Base-by-base conservation (phyloP, 2,113 vertebrate species). In the Pristiophorus japonicus region DNA sequence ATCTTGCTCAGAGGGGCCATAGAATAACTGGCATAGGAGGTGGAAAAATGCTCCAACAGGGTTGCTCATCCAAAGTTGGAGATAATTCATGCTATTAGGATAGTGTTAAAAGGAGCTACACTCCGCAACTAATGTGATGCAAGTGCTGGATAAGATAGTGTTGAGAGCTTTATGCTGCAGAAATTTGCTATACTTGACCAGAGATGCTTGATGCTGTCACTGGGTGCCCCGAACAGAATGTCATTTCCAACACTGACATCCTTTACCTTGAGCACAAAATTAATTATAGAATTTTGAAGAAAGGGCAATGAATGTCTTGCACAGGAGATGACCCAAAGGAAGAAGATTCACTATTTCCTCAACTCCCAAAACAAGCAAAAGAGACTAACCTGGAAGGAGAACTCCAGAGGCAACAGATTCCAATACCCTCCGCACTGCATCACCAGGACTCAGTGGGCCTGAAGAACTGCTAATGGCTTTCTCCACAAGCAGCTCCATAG, bases 401-500 rank as follows among this genome's bases (percentile, higher is more conserved):
- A 96, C 97, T 95, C 98, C 98, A 0, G 97, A 97, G 55, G 97
- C 96, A 42, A 98, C 96, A 63, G 97, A 98, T 96, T 98, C 98
- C n/a, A 98, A 96, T 38, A 98, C 97, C 24, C 96, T 96, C 45
- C 98, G 97, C 97, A 98, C 63, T 47, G 98, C 98, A 0, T 98
- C 97, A n/a, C 98, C 98, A 0, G 98, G 98, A 91, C 97, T 97
- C 66, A 98, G 96, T 0, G 97, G 97, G 2, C 97, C 96, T 0
- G 94, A 0, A 24, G 97, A 97, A 7, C 97, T 98, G 96, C 98
- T 98, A 95, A 97, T 97, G 12, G 97, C 96, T 95, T 98, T 98
- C 96, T 98, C 98, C 55, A 98, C 97, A 96, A 98, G 96, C 95
- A 98, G 97, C 96, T 98, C 97, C 97, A 97, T 96, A 3, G 98